phyloP scores from a whole-genome alignment of 2,797 vertebrate species.

The Siniperca scherzeri region DNA sequence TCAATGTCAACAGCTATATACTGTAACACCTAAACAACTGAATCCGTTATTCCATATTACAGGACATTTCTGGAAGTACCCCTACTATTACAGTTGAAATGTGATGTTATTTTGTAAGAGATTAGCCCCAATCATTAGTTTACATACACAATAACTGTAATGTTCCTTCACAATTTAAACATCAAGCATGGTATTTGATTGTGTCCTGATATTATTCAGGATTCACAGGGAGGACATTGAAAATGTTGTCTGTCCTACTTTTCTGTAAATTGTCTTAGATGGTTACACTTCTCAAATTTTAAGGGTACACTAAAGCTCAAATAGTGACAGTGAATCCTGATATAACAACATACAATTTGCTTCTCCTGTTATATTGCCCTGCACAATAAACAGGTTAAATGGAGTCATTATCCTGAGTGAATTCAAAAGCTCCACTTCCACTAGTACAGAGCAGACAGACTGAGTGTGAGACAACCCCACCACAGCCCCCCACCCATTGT shows the following conservation, averaged over 20 bases:
- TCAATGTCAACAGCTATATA: background rate
- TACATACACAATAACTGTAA: background rate
- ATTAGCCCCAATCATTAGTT: background rate
- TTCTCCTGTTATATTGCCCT: background rate
- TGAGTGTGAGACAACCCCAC: conserved; percentile 66
- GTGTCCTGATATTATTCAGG: background rate
- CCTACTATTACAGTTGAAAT: background rate
- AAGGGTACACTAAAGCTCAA: background rate
- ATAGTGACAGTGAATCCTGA: conserved; percentile 3
- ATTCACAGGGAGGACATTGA: background rate
- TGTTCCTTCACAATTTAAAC: background rate
- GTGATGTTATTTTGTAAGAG: background rate
- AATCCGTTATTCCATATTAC: background rate
- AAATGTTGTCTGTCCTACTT: background rate
- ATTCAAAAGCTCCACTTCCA: conserved; percentile 62
- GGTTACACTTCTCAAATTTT: background rate
- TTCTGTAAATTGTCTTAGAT: background rate
- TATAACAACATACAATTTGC: background rate
- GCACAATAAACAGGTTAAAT: conserved; percentile 35
- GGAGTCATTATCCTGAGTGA: conserved; percentile 39
- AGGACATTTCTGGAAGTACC: background rate
- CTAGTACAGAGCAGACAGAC: conserved; percentile 61
- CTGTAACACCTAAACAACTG: background rate
- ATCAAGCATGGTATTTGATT: background rate
- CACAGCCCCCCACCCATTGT: conserved; percentile 78